These are phyloP conservation scores for Pristionchus entomophagus DNA, from an alignment of 2,888 invertebrate genomes.

Conservation along the genomic window DNA sequence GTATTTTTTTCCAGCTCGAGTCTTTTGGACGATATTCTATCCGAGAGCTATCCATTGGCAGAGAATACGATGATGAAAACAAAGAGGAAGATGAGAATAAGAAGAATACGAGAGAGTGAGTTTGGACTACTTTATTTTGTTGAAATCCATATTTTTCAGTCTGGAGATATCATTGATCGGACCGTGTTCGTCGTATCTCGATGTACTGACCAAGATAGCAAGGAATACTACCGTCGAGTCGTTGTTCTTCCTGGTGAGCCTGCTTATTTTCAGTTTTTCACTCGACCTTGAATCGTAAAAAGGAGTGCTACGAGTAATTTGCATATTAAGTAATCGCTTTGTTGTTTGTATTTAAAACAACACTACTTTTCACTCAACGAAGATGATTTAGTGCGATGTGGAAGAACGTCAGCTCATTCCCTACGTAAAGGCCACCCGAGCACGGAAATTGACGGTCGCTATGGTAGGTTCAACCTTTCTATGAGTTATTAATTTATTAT, in stretches of 20 bases:
- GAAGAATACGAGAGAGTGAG: not conserved
- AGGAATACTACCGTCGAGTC: not conserved
- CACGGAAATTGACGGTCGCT: not conserved
- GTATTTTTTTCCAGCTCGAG: not conserved
- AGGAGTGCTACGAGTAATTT: no score
- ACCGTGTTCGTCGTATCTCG: not conserved
- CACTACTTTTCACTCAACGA: not conserved
- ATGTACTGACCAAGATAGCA: not conserved
- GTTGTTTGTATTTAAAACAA: not conserved
- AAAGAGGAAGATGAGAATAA: not conserved
- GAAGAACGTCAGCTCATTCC: slow-evolving; percentile 17
- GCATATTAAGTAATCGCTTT: not conserved
- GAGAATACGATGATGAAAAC: not conserved
- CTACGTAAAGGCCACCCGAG: not conserved
- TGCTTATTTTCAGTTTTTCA: no score
- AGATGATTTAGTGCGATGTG: not conserved
- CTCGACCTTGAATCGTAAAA: no score
- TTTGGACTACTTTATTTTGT: no score
- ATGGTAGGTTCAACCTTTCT: not conserved
- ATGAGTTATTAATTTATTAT: not conserved
- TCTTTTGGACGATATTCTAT: not conserved
- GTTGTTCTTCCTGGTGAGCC: not conserved
- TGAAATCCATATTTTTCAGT: not conserved
- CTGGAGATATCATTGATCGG: not conserved
- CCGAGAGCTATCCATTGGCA: not conserved